Base-by-base conservation (phyloP, 2,797 vertebrate species). In the Sparidentex hasta region DNA sequence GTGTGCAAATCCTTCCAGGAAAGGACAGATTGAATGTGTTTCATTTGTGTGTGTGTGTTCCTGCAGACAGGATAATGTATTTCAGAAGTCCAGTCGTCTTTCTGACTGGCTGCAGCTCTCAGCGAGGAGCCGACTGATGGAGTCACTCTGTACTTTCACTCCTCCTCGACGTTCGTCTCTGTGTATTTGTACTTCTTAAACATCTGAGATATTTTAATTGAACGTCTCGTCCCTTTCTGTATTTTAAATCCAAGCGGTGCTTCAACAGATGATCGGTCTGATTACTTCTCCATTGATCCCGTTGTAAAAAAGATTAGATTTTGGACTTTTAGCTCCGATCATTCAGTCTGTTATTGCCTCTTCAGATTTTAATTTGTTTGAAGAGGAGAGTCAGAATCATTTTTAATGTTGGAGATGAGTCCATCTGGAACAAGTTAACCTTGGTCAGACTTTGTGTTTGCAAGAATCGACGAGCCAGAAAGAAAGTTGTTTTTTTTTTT, bases 11-110 rank as follows among this genome's bases (percentile, higher is more conserved):
- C 70, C 57, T 88, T 86, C 85, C 84, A 76, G 88, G 79, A 87
- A 87, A 80, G 62, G 75, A 62, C 55, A 3, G 62, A 43, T 29
- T 71, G 73, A 79, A 72, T 74, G 59, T 78, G 12, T 55, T 68
- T 41, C 78, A 58, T 55, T 43, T 50, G 54, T 69, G 64, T 61
- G 52, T 58, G 56, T 54, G 44, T 57, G 38, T 81, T 76, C 46
- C 83, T 86, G 78, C 74, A 87, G 88, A 84, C 71, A 74, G 84
- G 80, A 80, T 90, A 84, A 90, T 88, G 84, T 81, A 71, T 87
- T 82, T 69, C 61, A 85, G 87, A 76, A 67, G 72, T 74, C 65
- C 76, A 70, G 84, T 57, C 76, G 65, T 88, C 79, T 72, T 73
- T 82, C 76, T 80, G 85, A 81, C 79, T 86, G 74, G 74, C 74